Base-by-base conservation (phyloP, 2,888 invertebrate genomes). In the Athalia cordata region DNA sequence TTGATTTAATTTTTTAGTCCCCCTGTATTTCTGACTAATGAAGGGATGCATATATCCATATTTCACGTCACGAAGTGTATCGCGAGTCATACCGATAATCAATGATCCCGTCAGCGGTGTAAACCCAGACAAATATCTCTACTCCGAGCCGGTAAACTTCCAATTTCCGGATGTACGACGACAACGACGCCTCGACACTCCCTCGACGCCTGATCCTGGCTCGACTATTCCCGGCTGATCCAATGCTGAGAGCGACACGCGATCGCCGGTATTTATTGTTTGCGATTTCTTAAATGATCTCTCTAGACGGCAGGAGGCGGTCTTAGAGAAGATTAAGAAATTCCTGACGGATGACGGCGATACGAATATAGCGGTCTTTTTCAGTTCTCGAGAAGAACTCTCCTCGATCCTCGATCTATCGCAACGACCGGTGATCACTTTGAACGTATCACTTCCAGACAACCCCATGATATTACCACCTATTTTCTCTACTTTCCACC, bases 121-220 rank as follows among this genome's bases (percentile, higher is more conserved):
- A 66, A 59, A 65, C 67, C 74, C 61, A 76, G 78, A 78, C 78
- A 76, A 76, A 76, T 59, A 57, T 77, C 61, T 64, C 74, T 80
- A 78, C 76, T 81, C 81, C 29, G 29, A 29, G 80, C 67, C 74
- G 81, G 81, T 81, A 84, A 85, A 84, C 85, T 84, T 84, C 84
- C 86, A 84, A 85, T 86, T 84, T 86, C 83, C 84, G 81, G 79
- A 81, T 80, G 77, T 62, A 62, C 75, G 72, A 72, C 70, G 72
- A 13, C n/a, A 15, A 45, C 59, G 45, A 59, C 72, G 50, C 61
- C 75, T 62, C 15, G 11, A 13, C 9, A 13, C 50, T 13, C 45
- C 45, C 62, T 62, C 62, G 62, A 55, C 13, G 62, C 62, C 15
- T 4, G 13, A 29, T 8, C 29, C 15, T 13, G 13, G 15, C 29